phyloP scores from a whole-genome alignment of 2,113 vertebrate species.

The Todiramphus chloris region DNA sequence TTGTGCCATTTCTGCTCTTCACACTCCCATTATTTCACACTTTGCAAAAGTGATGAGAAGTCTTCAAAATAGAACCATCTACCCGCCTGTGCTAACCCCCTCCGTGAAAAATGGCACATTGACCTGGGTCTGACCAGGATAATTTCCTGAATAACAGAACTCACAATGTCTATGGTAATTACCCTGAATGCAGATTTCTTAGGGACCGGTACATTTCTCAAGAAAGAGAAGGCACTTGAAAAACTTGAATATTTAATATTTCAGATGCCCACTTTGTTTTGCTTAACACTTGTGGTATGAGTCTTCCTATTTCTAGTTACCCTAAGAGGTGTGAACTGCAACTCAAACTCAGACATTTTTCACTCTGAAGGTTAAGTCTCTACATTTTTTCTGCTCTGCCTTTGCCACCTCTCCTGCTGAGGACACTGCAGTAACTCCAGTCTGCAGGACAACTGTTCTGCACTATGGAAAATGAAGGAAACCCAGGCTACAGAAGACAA shows the following conservation, averaged over 20 bases:
- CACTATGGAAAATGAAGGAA: background rate
- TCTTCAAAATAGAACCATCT: background rate
- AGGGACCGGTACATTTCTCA: background rate
- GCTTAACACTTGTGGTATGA: background rate
- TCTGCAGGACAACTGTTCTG: background rate
- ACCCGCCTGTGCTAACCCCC: background rate
- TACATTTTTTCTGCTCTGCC: background rate
- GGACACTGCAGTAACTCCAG: background rate
- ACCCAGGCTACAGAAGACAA: background rate
- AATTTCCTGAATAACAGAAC: background rate
- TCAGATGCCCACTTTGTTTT: background rate
- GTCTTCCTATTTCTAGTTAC: background rate
- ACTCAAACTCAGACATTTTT: background rate
- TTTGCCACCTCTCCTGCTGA: background rate
- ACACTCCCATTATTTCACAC: background rate
- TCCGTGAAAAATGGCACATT: accelerated
- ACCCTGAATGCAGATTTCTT: background rate
- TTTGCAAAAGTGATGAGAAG: background rate
- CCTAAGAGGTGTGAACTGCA: background rate
- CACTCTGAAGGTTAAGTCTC: background rate
- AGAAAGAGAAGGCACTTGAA: background rate
- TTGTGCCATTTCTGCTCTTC: background rate
- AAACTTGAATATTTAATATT: background rate
- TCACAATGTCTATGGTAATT: background rate
- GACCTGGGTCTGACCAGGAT: background rate